Base-by-base conservation (phyloP, 2,888 invertebrate species). In the Zeuzera pyrina region DNA sequence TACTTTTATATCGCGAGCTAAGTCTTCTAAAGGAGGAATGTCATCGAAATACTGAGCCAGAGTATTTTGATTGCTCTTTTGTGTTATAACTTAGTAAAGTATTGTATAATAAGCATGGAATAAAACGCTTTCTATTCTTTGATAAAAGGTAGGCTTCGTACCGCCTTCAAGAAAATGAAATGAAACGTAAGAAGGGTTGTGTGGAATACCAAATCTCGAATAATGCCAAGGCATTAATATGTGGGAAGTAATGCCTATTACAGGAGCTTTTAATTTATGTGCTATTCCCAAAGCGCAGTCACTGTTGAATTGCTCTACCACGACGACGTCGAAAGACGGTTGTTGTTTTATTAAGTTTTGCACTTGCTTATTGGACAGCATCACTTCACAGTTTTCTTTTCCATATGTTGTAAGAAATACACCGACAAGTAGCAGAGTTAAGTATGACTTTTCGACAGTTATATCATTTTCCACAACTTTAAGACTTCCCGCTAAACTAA, bases 301-400 rank as follows among this genome's bases (percentile, higher is more conserved):
- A 29, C 86, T 86, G 43, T 90, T 90, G 54, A 93, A 92, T 34
- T 86, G 86, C 64, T 93, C 92, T 31, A 87, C 71, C 1, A 93
- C 57, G 3, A 91, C 78, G 0, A 92, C 60, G 59, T 93, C 91
- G 49, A 87, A 91, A 29, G 85, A 85, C 2, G 72, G 63, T 39
- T 77, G 73, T 2, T 54, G 49, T 25, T 68, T 63, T n/a, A 84
- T 49, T 19, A 85, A 52, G 33, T 57, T 35, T 46, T 66, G 68
- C 22, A 86, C 77, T 34, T 53, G 41, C 11, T 66, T 43, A 37
- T 74, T 72, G 5, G 50, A 57, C 12, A 85, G 42, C 42, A 70
- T 47, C 1, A 47, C 44, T 39, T 69, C 56, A 45, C 87, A 87
- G 31, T 65, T 62, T 5, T 66, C 42, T 13, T 45, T 40, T n/a